Evolutionary conservation across 2,797 vertebrate species (phyloP), one percentile per base, ranked within the genome.

Genomic region (Meda fulgida): DNA sequence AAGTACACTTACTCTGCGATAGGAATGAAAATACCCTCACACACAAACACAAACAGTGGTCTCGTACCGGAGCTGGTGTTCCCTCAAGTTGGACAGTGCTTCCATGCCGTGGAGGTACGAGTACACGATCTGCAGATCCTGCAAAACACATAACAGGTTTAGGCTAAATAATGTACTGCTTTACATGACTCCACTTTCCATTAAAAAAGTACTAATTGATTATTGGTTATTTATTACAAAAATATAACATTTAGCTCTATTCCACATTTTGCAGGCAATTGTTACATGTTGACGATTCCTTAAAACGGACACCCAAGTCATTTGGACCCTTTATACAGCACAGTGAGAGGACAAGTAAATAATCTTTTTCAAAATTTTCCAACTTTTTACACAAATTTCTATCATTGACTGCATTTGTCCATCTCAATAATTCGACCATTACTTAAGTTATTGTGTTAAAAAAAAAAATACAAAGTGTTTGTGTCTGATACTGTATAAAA

Each of bases 61-160:
- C 51, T 51, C 29, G 70, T 92, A 97, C 96, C 96, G 95, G 84
- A 97, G 94, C 88, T 97, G 96, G 90, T 96, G 96, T 76, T 97
- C 96, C 79, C 96, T 94, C 89, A 97, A 91, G 89, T 96, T 97
- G 81, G 96, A 97, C 80, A 97, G 92, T 1, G 96, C 96, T 92
- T 97, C 96, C 96, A 97, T 97, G 43, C 96, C 96, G 85, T 97
- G 96, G 78, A 97, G 93, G 90, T 97, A 96, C 0, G 96, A 97
- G 90, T 97, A 97, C 1, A 97, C 96, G 48, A 97, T 96, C 90
- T 97, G 96, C 92, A 97, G 93, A 89, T 97, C 96, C 96, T 97
- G 90, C 65, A 91, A 21, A 92, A 89, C 38, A 81, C 19, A 70
- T 10, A 40, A 7, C 11, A 29, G 5, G 34, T 51, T n/a, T n/a